A percentile compares a stretch with the other conserved stretches of the same genome.
Evolutionary conservation across 2,888 invertebrate genomes (phyloP).

Genomic region (Lithophane ornitopus): DNA sequence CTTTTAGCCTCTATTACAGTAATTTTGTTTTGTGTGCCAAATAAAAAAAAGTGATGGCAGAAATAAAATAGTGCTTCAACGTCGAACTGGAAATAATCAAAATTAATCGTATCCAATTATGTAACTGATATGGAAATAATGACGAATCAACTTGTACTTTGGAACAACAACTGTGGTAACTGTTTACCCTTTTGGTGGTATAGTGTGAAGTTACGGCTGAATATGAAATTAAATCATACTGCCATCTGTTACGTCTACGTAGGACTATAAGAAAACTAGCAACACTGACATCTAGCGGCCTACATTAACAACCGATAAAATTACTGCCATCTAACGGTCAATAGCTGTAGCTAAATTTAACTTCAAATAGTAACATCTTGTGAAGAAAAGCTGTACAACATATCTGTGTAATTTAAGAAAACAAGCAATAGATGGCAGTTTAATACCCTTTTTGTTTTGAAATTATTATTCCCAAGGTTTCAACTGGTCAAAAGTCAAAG

Average conservation of each 20-base stretch:
- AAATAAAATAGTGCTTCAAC: no score
- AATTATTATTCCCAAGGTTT: background rate
- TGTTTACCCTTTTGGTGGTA: no score
- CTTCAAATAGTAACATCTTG: background rate
- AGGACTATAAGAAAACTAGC: background rate
- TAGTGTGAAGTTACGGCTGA: background rate
- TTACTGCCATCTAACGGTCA: background rate
- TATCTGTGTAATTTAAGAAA: accelerated
- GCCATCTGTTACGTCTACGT: background rate
- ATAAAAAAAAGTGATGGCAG: no score
- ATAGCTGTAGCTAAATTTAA: background rate
- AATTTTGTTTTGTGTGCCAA: no score
- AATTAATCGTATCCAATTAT: no score
- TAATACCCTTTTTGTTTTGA: background rate
- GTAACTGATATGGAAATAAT: background rate
- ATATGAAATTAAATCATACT: background rate
- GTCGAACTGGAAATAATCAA: no score
- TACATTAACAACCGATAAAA: accelerated
- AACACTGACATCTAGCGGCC: background rate
- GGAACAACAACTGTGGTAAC: background rate
- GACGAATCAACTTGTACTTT: background rate
- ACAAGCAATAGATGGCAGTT: conserved; percentile 18
- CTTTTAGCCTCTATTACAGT: no score
- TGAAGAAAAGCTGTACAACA: background rate
- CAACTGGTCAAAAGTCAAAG: no score